Evolutionary conservation across 2,797 vertebrate species (phyloP).

Genomic region (Parauchenoglanis ngamensis): DNA sequence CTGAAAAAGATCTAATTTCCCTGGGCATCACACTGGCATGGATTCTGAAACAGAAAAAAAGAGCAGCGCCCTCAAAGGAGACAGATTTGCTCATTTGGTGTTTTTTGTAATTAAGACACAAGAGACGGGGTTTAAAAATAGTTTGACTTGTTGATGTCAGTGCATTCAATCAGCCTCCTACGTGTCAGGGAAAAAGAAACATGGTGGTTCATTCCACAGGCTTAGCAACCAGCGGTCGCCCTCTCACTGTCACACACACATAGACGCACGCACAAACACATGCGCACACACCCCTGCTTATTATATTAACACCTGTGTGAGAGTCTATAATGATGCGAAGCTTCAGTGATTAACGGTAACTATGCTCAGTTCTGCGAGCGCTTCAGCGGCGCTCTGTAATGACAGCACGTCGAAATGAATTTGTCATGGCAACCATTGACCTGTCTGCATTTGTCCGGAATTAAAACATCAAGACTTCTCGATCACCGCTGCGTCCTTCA

Average conservation of each 20-base stretch:
- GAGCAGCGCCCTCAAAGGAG: slow-evolving; percentile 22
- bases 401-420: slow-evolving; percentile 64
- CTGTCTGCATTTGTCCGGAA: slow-evolving; percentile 64
- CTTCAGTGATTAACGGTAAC: slow-evolving; percentile 64
- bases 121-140: slow-evolving; percentile 52
- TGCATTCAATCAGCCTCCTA: slow-evolving; percentile 47
- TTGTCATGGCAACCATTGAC: slow-evolving; percentile 67
- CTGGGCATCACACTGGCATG: slow-evolving; percentile 31
- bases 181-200: slow-evolving; percentile 38
- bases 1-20: slow-evolving; percentile 46
- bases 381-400: slow-evolving; percentile 58
- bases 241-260: slow-evolving; percentile 2
- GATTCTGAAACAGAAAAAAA: slow-evolving; percentile 1
- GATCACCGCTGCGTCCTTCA: slow-evolving; percentile 62
- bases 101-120: slow-evolving; percentile 47
- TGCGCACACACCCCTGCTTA: neutral
- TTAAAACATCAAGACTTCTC: slow-evolving; percentile 72
- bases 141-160: slow-evolving; percentile 37
- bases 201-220: slow-evolving; percentile 36
- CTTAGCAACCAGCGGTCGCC: slow-evolving; percentile 28
- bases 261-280: slow-evolving; percentile 14
- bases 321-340: slow-evolving; percentile 52
- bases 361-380: slow-evolving; percentile 36
- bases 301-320: slow-evolving; percentile 49
- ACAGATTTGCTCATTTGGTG: slow-evolving; percentile 38